Base-by-base conservation (phyloP, 2,113 vertebrate species). In the Pseudolaguvia tuberculata region DNA sequence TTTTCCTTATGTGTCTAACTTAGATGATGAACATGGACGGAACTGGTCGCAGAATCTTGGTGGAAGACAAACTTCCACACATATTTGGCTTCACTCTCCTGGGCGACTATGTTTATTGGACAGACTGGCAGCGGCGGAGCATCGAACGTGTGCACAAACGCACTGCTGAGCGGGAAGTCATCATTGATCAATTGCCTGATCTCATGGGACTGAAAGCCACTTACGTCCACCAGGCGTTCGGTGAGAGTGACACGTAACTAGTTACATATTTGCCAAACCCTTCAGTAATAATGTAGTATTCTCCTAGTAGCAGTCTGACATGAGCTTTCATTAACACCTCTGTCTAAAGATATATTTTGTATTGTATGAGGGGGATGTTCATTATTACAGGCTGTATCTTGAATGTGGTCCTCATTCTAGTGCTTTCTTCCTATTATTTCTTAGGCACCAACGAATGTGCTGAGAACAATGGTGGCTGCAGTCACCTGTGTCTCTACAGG, bases 81-180 rank as follows among this genome's bases (percentile, higher is more conserved):
- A 97, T 99, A 83, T 99, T 99, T 23, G 96, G 96, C 25, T 98
- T 99, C 85, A 98, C 95, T 0, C 87, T 99, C 55, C 89, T 99
- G 66, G 96, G 94, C 0, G 94, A 99, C 78, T 96, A 94, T 81
- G 94, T 99, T 88, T 99, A 99, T 84, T 99, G 96, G 96, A 99
- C 95, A 0, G 96, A 99, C 90, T 99, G 96, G 96, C 96, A 99
- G 86, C 88, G 95, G 1, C 88, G 96, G 73, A 98, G 95, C 87
- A 99, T 98, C 23, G 96, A 99, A 83, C 88, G 96, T 17, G 95
- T 98, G 59, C 95, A 99, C 88, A 98, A 67, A 20, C 47, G 47
- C 23, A 67, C 96, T 83, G 84, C 85, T 45, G 92, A 90, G 25
- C 87, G 96, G 12, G 95, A 99, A 76, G 92, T 96, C 82, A 96